A percentile compares a stretch with the other conserved stretches of the same genome.
Evolutionary conservation across 1,140 invertebrate species (phyloP).

Genomic region (Lepidotrigona ventralis): DNA sequence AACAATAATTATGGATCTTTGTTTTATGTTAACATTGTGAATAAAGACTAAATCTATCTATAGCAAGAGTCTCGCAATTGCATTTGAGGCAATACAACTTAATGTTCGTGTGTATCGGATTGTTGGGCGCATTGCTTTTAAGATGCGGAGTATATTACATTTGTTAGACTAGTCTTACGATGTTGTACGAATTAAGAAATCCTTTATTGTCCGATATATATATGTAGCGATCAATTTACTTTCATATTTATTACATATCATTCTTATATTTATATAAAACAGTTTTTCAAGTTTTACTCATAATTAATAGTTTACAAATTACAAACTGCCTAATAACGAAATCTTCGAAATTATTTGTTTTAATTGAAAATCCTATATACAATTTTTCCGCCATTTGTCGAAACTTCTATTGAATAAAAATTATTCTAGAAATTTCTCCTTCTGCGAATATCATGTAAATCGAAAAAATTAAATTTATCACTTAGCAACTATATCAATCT

Average conservation of each 20-base stretch:
- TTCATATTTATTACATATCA: conserved; percentile 22
- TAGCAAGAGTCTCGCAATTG: conserved; percentile 45
- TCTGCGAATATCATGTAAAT: background rate
- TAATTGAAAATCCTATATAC: background rate
- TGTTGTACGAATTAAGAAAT: background rate
- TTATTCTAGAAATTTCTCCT: background rate
- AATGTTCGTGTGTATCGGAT: conserved; percentile 41
- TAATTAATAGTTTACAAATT: conserved; percentile 11
- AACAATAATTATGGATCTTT: conserved; percentile 46
- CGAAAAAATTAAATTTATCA: background rate
- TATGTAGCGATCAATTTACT: background rate
- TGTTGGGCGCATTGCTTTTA: conserved; percentile 51
- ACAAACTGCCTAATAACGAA: background rate
- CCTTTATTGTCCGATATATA: background rate
- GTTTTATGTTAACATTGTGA: conserved; percentile 55
- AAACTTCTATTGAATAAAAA: background rate
- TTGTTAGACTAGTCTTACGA: background rate
- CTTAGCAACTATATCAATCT: conserved; percentile 9
- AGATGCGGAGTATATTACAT: conserved; percentile 13
- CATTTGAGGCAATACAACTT: conserved; percentile 49
- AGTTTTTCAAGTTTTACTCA: conserved; percentile 19
- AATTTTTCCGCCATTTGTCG: background rate
- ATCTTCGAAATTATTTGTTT: background rate
- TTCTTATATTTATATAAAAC: conserved; percentile 9
- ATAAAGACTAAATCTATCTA: conserved; percentile 56